Evolutionary conservation across 2,797 vertebrate species (phyloP), one percentile per base, ranked within the genome.

Genomic region (Xiphorhynchus erythropygius): DNA sequence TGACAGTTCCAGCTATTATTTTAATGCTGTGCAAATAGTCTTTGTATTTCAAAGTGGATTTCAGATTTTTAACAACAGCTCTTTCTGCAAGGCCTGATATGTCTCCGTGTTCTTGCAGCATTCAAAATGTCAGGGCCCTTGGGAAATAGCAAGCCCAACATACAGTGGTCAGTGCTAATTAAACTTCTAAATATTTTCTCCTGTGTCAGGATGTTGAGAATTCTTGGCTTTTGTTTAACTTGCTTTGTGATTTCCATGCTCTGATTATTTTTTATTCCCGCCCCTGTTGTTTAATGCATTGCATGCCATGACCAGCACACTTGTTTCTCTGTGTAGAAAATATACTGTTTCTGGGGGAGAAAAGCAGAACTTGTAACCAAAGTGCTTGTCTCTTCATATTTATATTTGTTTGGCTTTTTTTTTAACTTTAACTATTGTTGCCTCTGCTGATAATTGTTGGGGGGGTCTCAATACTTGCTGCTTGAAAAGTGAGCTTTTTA

Each of bases 131-230:
- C 87, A 92, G 80, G 30, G 28, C 78, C 78, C 57, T 74, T 93
- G 92, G 90, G 96, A 97, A 94, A 88, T 7, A 89, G 69, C 59
- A 89, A 92, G 39, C 30, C 57, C 81, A 41, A 79, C 78, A n/a
- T 93, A 55, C 28, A 50, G 84, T 67, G 78, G 87, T 90, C 96
- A 91, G 68, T 79, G 80, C 64, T 97, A 95, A 95, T 96, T 93
- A 90, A 88, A 90, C 73, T 87, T 93, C 39, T 92, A 77, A 96
- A 85, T 96, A 91, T 94, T 95, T 93, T 33, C 44, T 84, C 70
- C 80, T 70, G 16, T 91, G 57, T 93, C 81, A 81, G 80, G 83
- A 89, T 50, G 25, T 74, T 84, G 86, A 92, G 90, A 90, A 44
- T 88, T 90, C 70, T 68, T 93, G 75, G 39, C 42, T 70, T 95